Conservation (phyloP, 1,140 invertebrate species). For the Philaenus spumarius region DNA sequence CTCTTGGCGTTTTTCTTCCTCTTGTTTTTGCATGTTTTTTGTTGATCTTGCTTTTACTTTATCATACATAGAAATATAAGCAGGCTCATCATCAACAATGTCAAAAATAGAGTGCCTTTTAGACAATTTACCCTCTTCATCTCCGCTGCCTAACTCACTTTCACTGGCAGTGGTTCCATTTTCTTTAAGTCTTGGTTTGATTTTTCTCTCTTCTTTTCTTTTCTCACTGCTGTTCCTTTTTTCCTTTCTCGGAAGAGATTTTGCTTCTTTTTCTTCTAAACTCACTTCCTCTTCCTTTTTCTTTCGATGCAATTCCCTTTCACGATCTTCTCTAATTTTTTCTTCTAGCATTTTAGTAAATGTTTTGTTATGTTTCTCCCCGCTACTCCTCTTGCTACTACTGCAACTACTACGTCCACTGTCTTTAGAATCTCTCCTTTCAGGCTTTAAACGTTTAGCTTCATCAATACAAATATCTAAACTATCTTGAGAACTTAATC, state of each 20-base stretch:
- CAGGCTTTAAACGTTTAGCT: constrained; percentile 58
- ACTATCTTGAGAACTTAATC: constrained; percentile 69
- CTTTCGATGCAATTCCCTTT: constrained; percentile 30
- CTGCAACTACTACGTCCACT: constrained; percentile 32
- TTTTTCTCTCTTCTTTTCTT: constrained; percentile 28
- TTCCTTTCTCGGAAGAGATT: constrained; percentile 22
- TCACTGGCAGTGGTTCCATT: constrained; percentile 31
- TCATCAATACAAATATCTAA: constrained; percentile 57
- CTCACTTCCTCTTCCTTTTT: constrained; percentile 21
- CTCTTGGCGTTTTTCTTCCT: constrained; percentile 80
- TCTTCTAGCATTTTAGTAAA: constrained; percentile 47
- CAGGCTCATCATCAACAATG: constrained; percentile 80
- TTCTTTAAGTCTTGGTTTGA: constrained; percentile 31
- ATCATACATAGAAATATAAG: constrained; percentile 97
- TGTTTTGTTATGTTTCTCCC: constrained; percentile 39
- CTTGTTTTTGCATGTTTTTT: constrained; percentile 85
- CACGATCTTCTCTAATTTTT: constrained; percentile 49
- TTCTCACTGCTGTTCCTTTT: constrained; percentile 28
- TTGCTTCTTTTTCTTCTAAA: constrained; percentile 17
- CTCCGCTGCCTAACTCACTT: constrained; percentile 51
- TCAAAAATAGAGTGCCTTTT: constrained; percentile 91
- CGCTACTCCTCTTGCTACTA: constrained; percentile 29
- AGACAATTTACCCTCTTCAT: constrained; percentile 54
- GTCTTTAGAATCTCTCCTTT: constrained; percentile 67
- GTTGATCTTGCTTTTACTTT: constrained; percentile 94